Evolutionary conservation across 2,113 vertebrate genomes (phyloP), one percentile per base, ranked within the genome.

Genomic region (Etia nguti): DNA sequence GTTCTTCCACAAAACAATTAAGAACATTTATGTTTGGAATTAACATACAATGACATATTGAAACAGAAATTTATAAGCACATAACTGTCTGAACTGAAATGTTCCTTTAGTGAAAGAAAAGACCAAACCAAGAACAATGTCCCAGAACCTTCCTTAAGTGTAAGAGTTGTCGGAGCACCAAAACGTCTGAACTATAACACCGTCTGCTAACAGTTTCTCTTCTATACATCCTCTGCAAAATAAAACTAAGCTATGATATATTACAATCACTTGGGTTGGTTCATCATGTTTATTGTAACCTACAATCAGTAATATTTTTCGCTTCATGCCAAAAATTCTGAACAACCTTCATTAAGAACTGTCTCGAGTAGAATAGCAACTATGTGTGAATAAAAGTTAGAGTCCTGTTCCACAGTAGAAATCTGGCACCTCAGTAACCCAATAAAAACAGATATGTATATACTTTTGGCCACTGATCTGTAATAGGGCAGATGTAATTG

Each of bases 231-330:
- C 2, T 75, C 4, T 48, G 0, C 65, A 46, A 73, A 46, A 11
- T 48, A 6, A 75, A 46, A 29, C 41, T 0, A 38, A 56, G 0
- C 77, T 36, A 41, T 0, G 34, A 38, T 80, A 8, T 38, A n/a
- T 4, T 22, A 22, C 13, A 0, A 79, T 79, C 77, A 55, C 15
- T 26, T 16, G 41, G 22, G 38, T 18, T 73, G n/a, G 3, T 48
- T 15, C 8, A 4, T 10, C 22, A 0, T 10, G 8, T 46, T 73
- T 26, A 0, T 46, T 1, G 5, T 18, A 16, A 7, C 22, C 41
- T 46, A 20, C 70, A 75, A 31, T 22, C 20, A 55, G 20, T n/a
- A 10, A 22, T 55, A 4, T 22, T 55, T n/a, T 22, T n/a, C 3
- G n/a, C 52, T 55, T n/a, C 52, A 10, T 10, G 9, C 20, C 10